Conservation (phyloP, 92 coral and sea anemone genomes). For the Phymanthus crucifer region DNA sequence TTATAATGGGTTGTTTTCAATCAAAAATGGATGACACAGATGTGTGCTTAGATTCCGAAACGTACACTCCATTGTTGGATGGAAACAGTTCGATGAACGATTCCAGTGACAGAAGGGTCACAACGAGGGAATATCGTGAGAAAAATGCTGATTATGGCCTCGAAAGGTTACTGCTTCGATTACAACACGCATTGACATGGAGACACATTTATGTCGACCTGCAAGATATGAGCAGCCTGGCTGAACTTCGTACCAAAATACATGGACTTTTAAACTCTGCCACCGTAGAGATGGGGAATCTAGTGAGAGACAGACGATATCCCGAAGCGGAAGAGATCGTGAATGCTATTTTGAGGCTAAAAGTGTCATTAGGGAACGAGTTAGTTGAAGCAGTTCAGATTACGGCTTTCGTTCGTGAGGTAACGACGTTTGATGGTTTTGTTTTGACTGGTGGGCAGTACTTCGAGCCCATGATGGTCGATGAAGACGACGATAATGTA, state of each 20-base stretch:
- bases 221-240: slow-evolving; percentile 19
- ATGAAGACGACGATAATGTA: slow-evolving; percentile 75
- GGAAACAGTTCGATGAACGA: background rate
- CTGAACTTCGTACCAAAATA: slow-evolving; percentile 50
- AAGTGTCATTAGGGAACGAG: slow-evolving; percentile 53
- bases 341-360: slow-evolving; percentile 47
- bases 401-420: slow-evolving; percentile 76
- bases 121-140: background rate
- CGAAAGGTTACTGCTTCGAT: slow-evolving; percentile 46
- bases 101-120: background rate
- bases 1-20: background rate
- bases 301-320: slow-evolving; percentile 42
- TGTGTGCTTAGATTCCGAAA: background rate
- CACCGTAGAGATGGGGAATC: slow-evolving; percentile 64
- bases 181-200: slow-evolving; percentile 54
- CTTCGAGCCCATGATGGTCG: slow-evolving; percentile 76
- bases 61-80: background rate
- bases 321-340: slow-evolving; percentile 71
- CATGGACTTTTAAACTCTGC: slow-evolving; percentile 60
- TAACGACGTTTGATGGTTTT: slow-evolving; percentile 50
- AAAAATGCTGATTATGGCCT: slow-evolving; percentile 20
- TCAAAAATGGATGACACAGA: background rate
- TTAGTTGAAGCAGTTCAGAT: slow-evolving; percentile 62
- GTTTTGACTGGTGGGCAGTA: slow-evolving; percentile 74
- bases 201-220: slow-evolving; percentile 23